phyloP scores from a whole-genome alignment of 2,113 vertebrate genomes.

The Malurus cyaneus region DNA sequence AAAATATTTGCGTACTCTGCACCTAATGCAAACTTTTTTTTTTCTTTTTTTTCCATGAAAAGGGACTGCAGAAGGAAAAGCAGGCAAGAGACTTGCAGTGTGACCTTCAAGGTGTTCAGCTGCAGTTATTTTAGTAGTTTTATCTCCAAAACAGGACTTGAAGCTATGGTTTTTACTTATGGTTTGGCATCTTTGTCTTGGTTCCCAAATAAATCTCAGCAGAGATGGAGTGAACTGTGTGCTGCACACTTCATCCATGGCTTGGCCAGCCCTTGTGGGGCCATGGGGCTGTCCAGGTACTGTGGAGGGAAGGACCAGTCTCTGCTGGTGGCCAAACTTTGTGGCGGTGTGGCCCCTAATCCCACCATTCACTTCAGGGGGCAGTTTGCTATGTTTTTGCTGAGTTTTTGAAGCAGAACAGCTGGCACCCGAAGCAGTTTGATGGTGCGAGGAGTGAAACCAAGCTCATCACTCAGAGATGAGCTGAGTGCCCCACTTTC shows the following conservation, averaged over 20 bases:
- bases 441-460: not conserved
- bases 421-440: not conserved
- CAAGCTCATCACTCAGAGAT: not conserved
- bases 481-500: too few species aligned
- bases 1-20: constrained; percentile 20
- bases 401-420: not conserved
- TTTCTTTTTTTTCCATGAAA: not conserved
- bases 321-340: not conserved
- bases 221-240: not conserved
- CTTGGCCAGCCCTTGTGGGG: not conserved
- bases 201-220: not conserved
- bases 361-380: not conserved
- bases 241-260: not conserved
- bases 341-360: not conserved
- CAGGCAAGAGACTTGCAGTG: too few species aligned
- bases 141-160: not conserved
- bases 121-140: not conserved
- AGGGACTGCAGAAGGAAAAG: not conserved
- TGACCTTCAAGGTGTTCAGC: not conserved
- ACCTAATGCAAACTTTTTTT: not conserved
- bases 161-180: not conserved
- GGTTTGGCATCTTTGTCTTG: not conserved
- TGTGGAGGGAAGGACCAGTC: not conserved
- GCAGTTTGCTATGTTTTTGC: not conserved
- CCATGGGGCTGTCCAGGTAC: not conserved